Percentiles rank a stretch among this genome's conserved stretches.
Evolutionary conservation across 2,113 vertebrate genomes (phyloP).

Genomic region (Furnarius figulus): DNA sequence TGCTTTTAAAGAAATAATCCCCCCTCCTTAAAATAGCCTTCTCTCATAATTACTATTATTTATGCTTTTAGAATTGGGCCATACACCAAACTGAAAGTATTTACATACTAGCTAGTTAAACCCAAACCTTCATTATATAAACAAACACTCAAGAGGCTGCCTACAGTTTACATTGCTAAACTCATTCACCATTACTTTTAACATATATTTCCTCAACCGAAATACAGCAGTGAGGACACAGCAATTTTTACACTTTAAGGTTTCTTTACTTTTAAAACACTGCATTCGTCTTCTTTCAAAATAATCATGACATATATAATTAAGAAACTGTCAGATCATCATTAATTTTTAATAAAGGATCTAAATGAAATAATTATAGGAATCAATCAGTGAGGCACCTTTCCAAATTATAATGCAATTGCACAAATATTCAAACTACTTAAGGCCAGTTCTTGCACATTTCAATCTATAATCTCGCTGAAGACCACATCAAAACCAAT

Average conservation of each 20-base stretch:
- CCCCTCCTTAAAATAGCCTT: constrained; percentile 38
- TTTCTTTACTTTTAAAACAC: constrained; percentile 68
- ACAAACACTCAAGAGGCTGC: constrained; percentile 69
- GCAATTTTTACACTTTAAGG: constrained; percentile 49
- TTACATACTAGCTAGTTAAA: constrained; percentile 63
- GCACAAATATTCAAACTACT: constrained; percentile 77
- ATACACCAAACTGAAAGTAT: constrained; percentile 60
- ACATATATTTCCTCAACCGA: background rate
- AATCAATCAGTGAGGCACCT: constrained; percentile 82
- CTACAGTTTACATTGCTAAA: constrained; percentile 65
- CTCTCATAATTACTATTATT: constrained; percentile 69
- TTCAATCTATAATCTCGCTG: background rate
- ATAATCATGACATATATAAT: constrained; percentile 79
- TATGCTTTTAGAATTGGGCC: constrained; percentile 59
- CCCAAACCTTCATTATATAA: constrained; percentile 68
- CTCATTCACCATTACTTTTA: constrained; percentile 54
- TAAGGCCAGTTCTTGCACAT: constrained; percentile 47
- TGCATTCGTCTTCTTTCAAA: constrained; percentile 75
- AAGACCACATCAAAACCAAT: constrained; percentile 40
- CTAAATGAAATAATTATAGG: constrained; percentile 83
- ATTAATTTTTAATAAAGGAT: constrained; percentile 85
- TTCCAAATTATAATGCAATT: constrained; percentile 75
- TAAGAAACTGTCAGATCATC: constrained; percentile 80
- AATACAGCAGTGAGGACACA: background rate
- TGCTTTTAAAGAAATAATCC: constrained; percentile 70